These are phyloP conservation scores for Lithobates pipiens DNA, from an alignment of 2,797 vertebrate species.

Conservation along the genomic window DNA sequence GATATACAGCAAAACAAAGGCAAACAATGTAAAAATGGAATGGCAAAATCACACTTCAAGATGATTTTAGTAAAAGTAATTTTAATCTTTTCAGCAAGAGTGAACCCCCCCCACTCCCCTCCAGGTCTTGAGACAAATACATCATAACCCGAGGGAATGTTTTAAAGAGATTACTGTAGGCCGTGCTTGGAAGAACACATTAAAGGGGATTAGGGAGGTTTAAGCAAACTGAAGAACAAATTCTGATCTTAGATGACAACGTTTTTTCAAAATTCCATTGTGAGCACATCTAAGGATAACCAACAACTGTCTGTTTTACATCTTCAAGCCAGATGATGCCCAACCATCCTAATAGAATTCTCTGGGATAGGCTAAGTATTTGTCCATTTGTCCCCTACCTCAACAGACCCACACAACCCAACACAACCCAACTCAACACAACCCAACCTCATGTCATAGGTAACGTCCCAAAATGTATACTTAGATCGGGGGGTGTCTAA, in stretches of 20 bases:
- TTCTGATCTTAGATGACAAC: not conserved
- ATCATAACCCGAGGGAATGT: conserved; percentile 18
- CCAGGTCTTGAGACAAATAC: conserved; percentile 20
- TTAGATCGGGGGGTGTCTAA: too few species aligned
- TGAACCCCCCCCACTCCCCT: not conserved
- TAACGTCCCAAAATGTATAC: too few species aligned
- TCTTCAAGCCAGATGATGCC: too few species aligned
- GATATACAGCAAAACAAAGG: conserved; percentile 17
- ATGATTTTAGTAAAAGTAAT: not conserved
- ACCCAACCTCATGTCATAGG: too few species aligned
- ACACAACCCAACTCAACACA: too few species aligned
- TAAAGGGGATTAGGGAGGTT: not conserved
- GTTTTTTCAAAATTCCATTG: too few species aligned
- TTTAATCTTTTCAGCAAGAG: conserved; percentile 13
- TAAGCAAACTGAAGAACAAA: not conserved
- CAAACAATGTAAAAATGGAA: conserved; percentile 12
- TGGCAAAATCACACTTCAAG: conserved; percentile 7
- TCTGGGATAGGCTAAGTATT: too few species aligned
- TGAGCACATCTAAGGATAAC: too few species aligned
- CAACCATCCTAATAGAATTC: too few species aligned
- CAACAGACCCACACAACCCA: too few species aligned
- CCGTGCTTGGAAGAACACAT: not conserved
- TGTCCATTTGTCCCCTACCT: too few species aligned
- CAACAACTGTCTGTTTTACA: too few species aligned
- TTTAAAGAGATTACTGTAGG: not conserved